A percentile compares a stretch with the other conserved stretches of the same genome.
phyloP scores from a whole-genome alignment of 2,113 vertebrate genomes.

The Sylvilagus bachmani region DNA sequence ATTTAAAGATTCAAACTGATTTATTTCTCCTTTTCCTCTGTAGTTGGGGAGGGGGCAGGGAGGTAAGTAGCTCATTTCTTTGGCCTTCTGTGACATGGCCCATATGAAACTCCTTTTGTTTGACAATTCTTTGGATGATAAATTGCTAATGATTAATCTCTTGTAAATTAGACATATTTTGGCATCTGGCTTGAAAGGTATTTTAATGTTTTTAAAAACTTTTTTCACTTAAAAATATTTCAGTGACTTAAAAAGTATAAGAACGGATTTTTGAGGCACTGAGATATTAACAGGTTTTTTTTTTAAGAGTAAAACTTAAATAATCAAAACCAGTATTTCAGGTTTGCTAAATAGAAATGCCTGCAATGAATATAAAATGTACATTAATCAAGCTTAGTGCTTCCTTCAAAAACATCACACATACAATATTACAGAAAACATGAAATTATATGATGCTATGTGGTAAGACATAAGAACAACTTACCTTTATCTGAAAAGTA shows the following conservation, averaged over 20 bases:
- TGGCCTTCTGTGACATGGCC: background rate
- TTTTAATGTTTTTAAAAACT: background rate
- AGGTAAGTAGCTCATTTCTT: background rate
- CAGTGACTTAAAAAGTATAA: conserved; percentile 56
- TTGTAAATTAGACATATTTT: conserved; percentile 66
- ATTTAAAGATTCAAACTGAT: conserved; percentile 32
- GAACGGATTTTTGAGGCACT: background rate
- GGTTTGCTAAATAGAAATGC: background rate
- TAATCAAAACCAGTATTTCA: conserved; percentile 51
- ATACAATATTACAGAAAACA: background rate
- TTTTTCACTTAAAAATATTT: conserved; percentile 57
- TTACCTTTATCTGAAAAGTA: conserved; percentile 42
- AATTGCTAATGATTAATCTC: conserved; percentile 63
- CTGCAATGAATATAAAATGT: background rate
- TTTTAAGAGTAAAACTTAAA: conserved; percentile 46
- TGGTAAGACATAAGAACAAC: background rate
- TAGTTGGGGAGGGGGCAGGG: background rate
- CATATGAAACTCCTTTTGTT: conserved; percentile 57
- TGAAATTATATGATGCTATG: background rate
- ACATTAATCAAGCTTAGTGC: background rate
- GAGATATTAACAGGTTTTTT: conserved; percentile 65
- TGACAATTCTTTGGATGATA: conserved; percentile 61
- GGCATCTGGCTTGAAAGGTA: background rate
- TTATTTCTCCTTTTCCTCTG: background rate
- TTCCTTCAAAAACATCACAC: background rate